Conservation (phyloP, 2,113 vertebrate species). For the Albula glossodonta region DNA sequence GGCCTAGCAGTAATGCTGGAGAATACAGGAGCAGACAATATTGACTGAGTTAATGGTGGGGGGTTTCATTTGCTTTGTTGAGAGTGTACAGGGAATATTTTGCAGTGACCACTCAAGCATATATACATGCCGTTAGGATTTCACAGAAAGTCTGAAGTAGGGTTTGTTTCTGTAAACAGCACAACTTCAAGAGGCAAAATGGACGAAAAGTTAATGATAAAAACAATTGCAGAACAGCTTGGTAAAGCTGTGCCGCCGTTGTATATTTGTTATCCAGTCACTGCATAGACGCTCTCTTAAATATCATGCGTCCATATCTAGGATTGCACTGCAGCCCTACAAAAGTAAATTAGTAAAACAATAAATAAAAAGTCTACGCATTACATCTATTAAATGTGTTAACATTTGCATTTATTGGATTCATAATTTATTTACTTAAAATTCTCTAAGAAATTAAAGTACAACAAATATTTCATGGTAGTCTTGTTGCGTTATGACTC, state of each 20-base stretch:
- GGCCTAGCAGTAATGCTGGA: neutral
- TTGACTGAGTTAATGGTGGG: no score
- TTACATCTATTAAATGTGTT: neutral
- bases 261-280: neutral
- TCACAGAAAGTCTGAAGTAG: conserved; percentile 39
- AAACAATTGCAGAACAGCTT: neutral
- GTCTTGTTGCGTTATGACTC: neutral
- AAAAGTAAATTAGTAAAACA: neutral
- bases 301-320: neutral
- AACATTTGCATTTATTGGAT: neutral
- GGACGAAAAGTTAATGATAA: neutral
- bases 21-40: neutral
- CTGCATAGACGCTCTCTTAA: neutral
- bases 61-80: neutral
- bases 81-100: neutral
- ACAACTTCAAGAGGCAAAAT: neutral
- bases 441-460: no score
- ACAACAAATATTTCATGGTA: no score
- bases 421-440: no score
- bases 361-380: neutral
- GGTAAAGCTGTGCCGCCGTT: neutral
- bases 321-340: neutral
- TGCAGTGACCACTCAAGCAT: conserved; percentile 35
- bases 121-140: conserved; percentile 29
- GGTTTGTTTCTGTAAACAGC: neutral